Base-by-base conservation (phyloP, 2,797 vertebrate genomes). In the Phrynocephalus guinanensis region DNA sequence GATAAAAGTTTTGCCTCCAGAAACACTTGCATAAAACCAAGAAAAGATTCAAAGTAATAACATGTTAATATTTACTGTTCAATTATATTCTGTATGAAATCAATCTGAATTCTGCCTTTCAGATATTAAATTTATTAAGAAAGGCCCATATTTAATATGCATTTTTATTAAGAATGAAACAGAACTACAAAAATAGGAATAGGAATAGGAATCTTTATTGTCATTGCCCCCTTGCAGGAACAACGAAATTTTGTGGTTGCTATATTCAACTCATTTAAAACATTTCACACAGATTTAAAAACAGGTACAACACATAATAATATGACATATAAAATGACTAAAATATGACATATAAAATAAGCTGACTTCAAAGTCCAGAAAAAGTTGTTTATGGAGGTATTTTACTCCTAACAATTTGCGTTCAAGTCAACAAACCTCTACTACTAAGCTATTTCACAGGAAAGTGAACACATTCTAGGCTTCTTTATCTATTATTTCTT, bases 31-130 rank as follows among this genome's bases (percentile, higher is more conserved):
- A 56, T 70, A 4, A 63, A 24, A 18, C 26, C 52, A 50, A 72
- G 50, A 38, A 83, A 11, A 38, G 70, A 5, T 85, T 78, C 44
- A 68, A n/a, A 73, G n/a, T 78, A 50, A n/a, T 44, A 66, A 26
- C 9, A 52, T 30, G 5, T 73, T 87, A 63, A 84, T 16, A 80
- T 48, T 63, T 73, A n/a, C 33, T 82, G 72, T 15, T 91, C 38
- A 26, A 0, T 38, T 90, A 93, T 79, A 33, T 87, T 48, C 8
- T 80, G 30, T 20, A 78, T 52, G 88, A 89, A 90, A 85, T 86
- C 90, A 92, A 67, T 82, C 22, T 79, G 28, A 79, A 81, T 82
- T 67, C 60, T 50, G 16, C 18, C 38, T 6, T 38, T 38, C 52
- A 70, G 33, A 5, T 60, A 79, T 79, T 81, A 76, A 72, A 44